Conservation (phyloP, 2,797 vertebrate species). For the Spheniscus humboldti region DNA sequence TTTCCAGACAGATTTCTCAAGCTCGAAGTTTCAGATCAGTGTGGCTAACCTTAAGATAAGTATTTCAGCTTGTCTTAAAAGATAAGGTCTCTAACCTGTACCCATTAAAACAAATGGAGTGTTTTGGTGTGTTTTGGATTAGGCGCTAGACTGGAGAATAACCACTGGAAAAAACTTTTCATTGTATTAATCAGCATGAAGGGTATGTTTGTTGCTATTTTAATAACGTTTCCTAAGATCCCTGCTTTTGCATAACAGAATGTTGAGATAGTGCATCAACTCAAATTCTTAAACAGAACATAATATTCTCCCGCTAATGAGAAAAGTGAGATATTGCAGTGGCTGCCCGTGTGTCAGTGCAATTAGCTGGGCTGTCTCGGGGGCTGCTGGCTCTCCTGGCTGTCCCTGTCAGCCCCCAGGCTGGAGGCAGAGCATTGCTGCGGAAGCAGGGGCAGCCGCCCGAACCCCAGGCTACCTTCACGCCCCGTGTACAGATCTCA, state of each 20-base stretch:
- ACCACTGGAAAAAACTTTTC: neutral
- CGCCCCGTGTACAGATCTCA: neutral
- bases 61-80: neutral
- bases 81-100: neutral
- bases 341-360: neutral
- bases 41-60: neutral
- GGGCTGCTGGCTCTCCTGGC: neutral
- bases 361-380: neutral
- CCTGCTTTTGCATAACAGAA: neutral
- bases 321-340: neutral
- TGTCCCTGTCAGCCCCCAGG: neutral
- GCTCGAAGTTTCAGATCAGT: neutral
- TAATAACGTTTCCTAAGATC: neutral
- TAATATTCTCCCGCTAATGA: neutral
- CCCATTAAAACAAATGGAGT: neutral
- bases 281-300: neutral
- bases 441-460: neutral
- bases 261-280: neutral
- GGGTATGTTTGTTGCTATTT: neutral
- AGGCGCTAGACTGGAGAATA: neutral
- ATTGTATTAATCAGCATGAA: neutral
- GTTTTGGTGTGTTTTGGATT: neutral
- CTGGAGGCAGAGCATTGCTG: neutral
- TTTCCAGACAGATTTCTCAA: slow-evolving; percentile 13
- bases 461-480: neutral